Percentiles rank a stretch among this genome's conserved stretches.
These are phyloP conservation scores for Synodontis membranacea DNA, from an alignment of 2,113 vertebrate species.

Conservation along the genomic window DNA sequence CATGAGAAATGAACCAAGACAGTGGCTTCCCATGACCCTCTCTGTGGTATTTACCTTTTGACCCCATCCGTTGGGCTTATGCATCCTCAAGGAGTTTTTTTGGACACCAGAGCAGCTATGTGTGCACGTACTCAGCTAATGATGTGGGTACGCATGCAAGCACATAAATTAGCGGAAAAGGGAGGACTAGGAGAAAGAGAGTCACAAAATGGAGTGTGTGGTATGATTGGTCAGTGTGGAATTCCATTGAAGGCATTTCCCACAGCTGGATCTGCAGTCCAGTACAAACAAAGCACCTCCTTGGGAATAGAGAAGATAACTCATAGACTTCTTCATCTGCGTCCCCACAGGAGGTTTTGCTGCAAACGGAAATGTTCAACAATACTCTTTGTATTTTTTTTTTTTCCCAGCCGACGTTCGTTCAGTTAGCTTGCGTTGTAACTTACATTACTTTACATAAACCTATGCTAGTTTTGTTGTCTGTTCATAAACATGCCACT, in stretches of 20 bases:
- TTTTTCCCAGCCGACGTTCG: not conserved
- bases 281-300: slow-evolving; percentile 68
- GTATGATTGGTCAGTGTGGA: slow-evolving; percentile 51
- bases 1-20: slow-evolving; percentile 53
- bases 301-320: slow-evolving; percentile 66
- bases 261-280: slow-evolving; percentile 62
- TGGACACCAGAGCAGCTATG: slow-evolving; percentile 27
- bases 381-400: not conserved
- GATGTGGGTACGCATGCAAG: slow-evolving; percentile 27
- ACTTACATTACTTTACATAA: not conserved
- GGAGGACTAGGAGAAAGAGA: slow-evolving; percentile 35
- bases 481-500: not conserved
- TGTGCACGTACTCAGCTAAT: slow-evolving; percentile 38
- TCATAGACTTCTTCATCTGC: slow-evolving; percentile 69
- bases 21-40: slow-evolving; percentile 62
- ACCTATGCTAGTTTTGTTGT: not conserved
- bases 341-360: slow-evolving; percentile 62
- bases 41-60: slow-evolving; percentile 54
- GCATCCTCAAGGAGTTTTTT: slow-evolving; percentile 37
- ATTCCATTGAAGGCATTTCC: slow-evolving; percentile 66
- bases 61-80: slow-evolving; percentile 42
- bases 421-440: not conserved
- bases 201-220: slow-evolving; percentile 22
- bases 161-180: slow-evolving; percentile 21
- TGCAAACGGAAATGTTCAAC: slow-evolving; percentile 25